Evolutionary conservation across 2,797 vertebrate species (phyloP).

Genomic region (Molothrus aeneus): DNA sequence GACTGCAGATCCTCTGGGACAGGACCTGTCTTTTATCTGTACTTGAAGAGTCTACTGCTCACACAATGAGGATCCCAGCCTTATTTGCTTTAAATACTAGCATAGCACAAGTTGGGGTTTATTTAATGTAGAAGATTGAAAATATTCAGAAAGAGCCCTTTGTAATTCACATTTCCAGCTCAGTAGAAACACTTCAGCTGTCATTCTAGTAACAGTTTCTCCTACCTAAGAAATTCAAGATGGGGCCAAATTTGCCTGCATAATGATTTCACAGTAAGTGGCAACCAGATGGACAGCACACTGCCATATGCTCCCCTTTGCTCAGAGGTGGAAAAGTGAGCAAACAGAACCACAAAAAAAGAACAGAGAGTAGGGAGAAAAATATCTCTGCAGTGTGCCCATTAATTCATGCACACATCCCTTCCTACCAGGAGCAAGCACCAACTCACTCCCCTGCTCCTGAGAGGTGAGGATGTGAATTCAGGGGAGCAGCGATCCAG

Average conservation of each 20-base stretch:
- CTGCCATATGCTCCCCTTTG: conserved; percentile 39
- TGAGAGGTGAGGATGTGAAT: not conserved
- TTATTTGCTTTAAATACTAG: not conserved
- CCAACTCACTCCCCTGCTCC: not conserved
- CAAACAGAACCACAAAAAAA: not conserved
- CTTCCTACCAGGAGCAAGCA: not conserved
- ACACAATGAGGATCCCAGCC: not conserved
- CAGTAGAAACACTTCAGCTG: conserved; percentile 21
- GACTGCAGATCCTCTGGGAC: not conserved
- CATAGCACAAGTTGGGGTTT: not conserved
- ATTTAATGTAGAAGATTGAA: not conserved
- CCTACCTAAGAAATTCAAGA: conserved; percentile 8
- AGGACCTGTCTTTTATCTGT: not conserved
- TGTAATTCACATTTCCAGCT: not conserved
- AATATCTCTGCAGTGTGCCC: not conserved
- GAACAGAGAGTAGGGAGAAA: not conserved
- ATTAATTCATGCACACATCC: not conserved
- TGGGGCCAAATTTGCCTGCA: conserved; percentile 24
- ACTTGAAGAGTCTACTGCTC: not conserved
- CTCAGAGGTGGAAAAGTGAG: conserved; percentile 24
- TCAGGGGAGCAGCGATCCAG: accelerated
- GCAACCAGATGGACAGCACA: conserved; percentile 47
- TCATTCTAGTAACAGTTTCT: conserved; percentile 25
- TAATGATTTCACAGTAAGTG: conserved; percentile 32
- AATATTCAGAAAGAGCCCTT: not conserved